Base-by-base conservation (phyloP, 1,140 invertebrate genomes). In the Hycleus phaleratus region DNA sequence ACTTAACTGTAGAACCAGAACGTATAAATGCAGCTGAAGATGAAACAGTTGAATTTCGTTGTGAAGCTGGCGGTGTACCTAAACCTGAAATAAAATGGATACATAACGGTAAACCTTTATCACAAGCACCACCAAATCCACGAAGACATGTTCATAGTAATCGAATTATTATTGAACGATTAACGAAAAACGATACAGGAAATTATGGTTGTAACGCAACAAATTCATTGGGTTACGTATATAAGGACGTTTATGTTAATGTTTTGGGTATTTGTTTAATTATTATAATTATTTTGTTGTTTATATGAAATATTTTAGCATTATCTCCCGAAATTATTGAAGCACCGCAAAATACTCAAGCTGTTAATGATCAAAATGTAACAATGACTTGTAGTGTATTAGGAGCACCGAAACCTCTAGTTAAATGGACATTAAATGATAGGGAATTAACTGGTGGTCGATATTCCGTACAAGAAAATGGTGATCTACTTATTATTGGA, bases 121-220 rank as follows among this genome's bases (percentile, higher is more conserved):
- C 81, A 47, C 84, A 91, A 72, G 84, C 87, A 1, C 79, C 84
- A 9, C 75, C 77, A 0, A 95, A 94, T 80, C 78, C 82, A 0
- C 81, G 93, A 47, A 79, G 85, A 38, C 78, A 77, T 61, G 82
- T 91, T 8, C 78, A 77, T 0, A 69, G 80, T 0, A 88, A 94
- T 70, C 85, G 81, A 38, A 90, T 99, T 43, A 81, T 85, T 2
- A 91, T 98, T 59, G 81, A 85, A 9, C 86, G 88, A 64, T 75
- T 99, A 12, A 79, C 81, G 11, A 95, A 94, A 73, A 81, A 82
- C 42, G 97, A 99, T 74, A 97, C 95, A 4, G 95, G 93, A 56
- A 97, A 98, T 74, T 95, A 97, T 70, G 95, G 97, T 46, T 99
- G 97, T 76, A 99, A 99, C 78, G 96, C 95, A 1, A 97, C 95